Evolutionary conservation across 2,888 invertebrate species (phyloP).

Genomic region (Lordiphosa andalusiaca): DNA sequence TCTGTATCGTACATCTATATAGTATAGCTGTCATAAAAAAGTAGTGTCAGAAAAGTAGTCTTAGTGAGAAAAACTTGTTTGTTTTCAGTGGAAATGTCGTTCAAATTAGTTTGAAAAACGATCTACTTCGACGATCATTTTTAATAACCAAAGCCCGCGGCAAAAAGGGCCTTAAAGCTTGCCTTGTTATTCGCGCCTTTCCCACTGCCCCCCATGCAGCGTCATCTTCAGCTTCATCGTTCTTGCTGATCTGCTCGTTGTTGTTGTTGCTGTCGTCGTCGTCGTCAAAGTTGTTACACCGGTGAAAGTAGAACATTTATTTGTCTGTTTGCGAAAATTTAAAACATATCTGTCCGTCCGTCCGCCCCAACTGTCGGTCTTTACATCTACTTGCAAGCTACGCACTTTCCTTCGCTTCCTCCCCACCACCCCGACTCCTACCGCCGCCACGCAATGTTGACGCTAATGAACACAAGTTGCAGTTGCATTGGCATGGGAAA

Average conservation of each 20-base stretch:
- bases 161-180: no score
- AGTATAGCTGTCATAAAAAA: no score
- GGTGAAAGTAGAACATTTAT: constrained; percentile 71
- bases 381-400: constrained; percentile 26
- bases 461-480: constrained; percentile 51
- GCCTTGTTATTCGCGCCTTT: no score
- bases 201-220: no score
- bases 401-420: constrained; percentile 17
- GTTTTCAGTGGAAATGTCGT: no score
- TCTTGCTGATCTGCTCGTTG: not conserved
- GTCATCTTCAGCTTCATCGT: constrained; percentile 4
- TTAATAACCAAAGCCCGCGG: no score
- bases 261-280: no score
- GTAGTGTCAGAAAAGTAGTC: no score
- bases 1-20: no score
- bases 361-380: constrained; percentile 21
- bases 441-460: constrained; percentile 16
- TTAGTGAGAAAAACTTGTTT: no score
- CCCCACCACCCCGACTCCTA: constrained; percentile 13
- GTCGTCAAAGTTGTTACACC: constrained; percentile 18
- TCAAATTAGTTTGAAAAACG: no score
- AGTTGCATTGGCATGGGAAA: constrained; percentile 38
- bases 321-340: constrained; percentile 54
- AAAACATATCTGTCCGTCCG: constrained; percentile 40
- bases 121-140: no score